These are phyloP conservation scores for Myrmecobius fasciatus DNA, from an alignment of 2,113 vertebrate species.

Conservation along the genomic window DNA sequence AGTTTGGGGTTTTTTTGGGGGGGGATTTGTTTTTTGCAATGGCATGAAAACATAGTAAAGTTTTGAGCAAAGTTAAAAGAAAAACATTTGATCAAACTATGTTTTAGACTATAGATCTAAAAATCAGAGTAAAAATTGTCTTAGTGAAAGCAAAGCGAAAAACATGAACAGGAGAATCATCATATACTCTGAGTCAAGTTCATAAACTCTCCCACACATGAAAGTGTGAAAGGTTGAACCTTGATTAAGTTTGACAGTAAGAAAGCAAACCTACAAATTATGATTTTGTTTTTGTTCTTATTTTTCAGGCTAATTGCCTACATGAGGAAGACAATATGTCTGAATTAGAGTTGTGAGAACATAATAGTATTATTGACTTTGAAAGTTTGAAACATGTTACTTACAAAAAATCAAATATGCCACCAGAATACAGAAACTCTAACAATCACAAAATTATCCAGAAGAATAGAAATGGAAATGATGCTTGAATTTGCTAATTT, in stretches of 20 bases:
- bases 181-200: slow-evolving; percentile 53
- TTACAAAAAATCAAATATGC: slow-evolving; percentile 62
- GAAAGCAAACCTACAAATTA: neutral
- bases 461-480: slow-evolving; percentile 39
- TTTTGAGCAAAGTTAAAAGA: slow-evolving; percentile 20
- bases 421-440: neutral
- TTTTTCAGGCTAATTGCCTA: slow-evolving; percentile 58
- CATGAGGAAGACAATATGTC: slow-evolving; percentile 51
- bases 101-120: slow-evolving; percentile 9
- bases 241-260: slow-evolving; percentile 28
- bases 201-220: slow-evolving; percentile 31
- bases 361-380: slow-evolving; percentile 53
- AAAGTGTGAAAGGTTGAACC: slow-evolving; percentile 51
- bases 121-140: slow-evolving; percentile 42
- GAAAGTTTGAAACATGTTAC: slow-evolving; percentile 35
- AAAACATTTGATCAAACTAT: slow-evolving; percentile 10
- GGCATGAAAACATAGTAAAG: slow-evolving; percentile 17
- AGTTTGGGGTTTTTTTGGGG: neutral
- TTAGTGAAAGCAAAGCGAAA: slow-evolving; percentile 55
- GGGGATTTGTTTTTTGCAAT: slow-evolving; percentile 51
- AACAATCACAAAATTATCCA: neutral
- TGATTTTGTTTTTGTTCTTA: slow-evolving; percentile 18
- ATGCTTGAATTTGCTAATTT: slow-evolving; percentile 25
- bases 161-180: slow-evolving; percentile 44
- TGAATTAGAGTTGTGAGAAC: slow-evolving; percentile 53